Conservation (phyloP, 92 coral and sea anemone species). For the Parazoanthus swiftii region DNA sequence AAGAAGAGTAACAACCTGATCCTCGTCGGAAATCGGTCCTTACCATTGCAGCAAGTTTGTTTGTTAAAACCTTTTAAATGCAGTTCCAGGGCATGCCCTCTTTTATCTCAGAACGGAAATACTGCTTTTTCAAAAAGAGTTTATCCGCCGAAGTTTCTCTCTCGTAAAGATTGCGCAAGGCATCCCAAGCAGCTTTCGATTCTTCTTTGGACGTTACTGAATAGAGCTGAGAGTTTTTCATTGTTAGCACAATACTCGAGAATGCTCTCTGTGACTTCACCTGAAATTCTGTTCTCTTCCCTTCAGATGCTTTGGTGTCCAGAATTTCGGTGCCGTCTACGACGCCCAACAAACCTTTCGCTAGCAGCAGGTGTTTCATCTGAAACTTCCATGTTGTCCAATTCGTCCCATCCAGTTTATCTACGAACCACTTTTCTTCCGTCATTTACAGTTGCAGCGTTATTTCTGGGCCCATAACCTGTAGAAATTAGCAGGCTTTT, state of each 20-base stretch:
- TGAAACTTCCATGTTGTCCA: constrained; percentile 58
- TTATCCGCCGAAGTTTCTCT: constrained; percentile 46
- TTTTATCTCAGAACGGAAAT: constrained; percentile 54
- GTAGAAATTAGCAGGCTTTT: too few relatives aligned
- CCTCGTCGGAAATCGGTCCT: constrained; percentile 58
- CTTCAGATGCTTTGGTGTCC: constrained; percentile 28
- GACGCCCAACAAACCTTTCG: constrained; percentile 46
- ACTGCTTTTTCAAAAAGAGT: constrained; percentile 53
- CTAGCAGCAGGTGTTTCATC: constrained; percentile 50
- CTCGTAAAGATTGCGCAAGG: constrained; percentile 44
- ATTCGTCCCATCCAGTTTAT: constrained; percentile 44
- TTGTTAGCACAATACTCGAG: constrained; percentile 48
- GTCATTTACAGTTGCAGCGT: not conserved
- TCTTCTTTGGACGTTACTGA: constrained; percentile 49
- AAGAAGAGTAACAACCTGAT: constrained; percentile 50
- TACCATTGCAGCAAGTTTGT: constrained; percentile 61
- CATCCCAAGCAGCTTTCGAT: constrained; percentile 45
- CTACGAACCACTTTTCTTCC: constrained; percentile 56
- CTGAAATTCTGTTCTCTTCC: constrained; percentile 24
- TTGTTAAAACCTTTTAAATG: constrained; percentile 58
- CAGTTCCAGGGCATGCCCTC: constrained; percentile 58
- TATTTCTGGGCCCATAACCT: too few relatives aligned
- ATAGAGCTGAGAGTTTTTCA: constrained; percentile 49
- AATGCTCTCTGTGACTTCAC: constrained; percentile 39
- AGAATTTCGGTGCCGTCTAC: constrained; percentile 48